Base-by-base conservation (phyloP, 2,797 vertebrate genomes). In the Pseudocheirus occidentalis region DNA sequence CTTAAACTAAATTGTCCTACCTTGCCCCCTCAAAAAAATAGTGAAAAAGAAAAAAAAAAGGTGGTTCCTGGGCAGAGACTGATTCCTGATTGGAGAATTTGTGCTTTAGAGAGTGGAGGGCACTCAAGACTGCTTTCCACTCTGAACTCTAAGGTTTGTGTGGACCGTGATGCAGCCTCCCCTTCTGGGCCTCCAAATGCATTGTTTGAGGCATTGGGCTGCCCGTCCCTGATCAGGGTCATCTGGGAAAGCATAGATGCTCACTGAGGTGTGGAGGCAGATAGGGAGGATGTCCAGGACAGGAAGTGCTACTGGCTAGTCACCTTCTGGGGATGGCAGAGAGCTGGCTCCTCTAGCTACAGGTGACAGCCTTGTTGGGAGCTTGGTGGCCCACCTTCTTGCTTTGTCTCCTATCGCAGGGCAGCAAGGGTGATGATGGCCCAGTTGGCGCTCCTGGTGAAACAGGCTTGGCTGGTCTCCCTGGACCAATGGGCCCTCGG, bases 401-500 rank as follows among this genome's bases (percentile, higher is more conserved):
- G n/a, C 55, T 55, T 62, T 24, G 21, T n/a, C 31, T 73, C 81
- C 58, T 28, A 50, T 27, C 92, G 52, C 97, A 99, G 98, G 99
- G 99, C 58, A 98, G n/a, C 96, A 98, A 94, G 96, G 99, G 99
- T 90, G 97, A 98, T 18, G 6, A 1, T 0, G 99, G 99, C 87
- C 96, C 97, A 50, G 90, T 96, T 0, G 99, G 99, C 50, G 0
- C 94, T 12, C 73, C 99, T 0, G 99, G 99, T 95, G 96, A 99
- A 91, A 4, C 59, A 0, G 99, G 99, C 31, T 98, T 99, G 55
- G 99, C 99, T 91, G 99, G 99, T 31, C 97, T 99, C 55, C 99
- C 99, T 0, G 99, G 99, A 93, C 99, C 99, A 0, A 98, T 99
- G 0, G 99, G 99, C 98, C 99, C 99, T 0, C 98, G 98, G 24